Evolutionary conservation across 2,113 vertebrate species (phyloP), one percentile per base, ranked within the genome.

Genomic region (Beaufortia kweichowensis): DNA sequence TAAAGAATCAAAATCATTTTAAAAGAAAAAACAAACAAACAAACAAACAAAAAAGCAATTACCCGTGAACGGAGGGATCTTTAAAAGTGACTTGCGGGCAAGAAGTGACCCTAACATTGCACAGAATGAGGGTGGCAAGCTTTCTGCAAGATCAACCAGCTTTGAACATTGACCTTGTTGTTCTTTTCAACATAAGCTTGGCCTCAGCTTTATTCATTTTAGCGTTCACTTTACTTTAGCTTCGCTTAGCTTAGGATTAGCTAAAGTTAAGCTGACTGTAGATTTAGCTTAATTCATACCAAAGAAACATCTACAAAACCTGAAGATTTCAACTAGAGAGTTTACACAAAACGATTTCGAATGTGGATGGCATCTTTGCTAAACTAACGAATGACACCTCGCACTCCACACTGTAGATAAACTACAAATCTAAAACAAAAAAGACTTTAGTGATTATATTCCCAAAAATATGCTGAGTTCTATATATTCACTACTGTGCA

Each of bases 371-470:
- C 76, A 63, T 60, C 61, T 35, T 75, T 28, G 55, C 64, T 79
- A 53, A 57, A 60, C 56, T 70, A 50, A 50, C 65, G 46, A 31
- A 61, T 43, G 19, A 53, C n/a, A 35, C 56, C 39, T 56, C 55
- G n/a, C 39, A 57, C 75, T 78, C 66, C 43, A 56, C 81, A 74
- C 71, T 70, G 76, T 68, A 75, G 81, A 87, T 77, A 75, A 82
- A 84, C 74, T 79, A 84, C 65, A 86, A 82, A 76, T 11, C 76
- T 48, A 84, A 84, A 84, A 88, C 64, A 60, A 81, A 80, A 90
- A 89, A 88, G 88, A 85, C 84, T 87, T 89, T 93, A 93, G 92
- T 93, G 92, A 93, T 93, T 92, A 91, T 90, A 92, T 85, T 91
- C 91, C 92, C 85, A 84, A 90, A 89, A 89, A 88, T 87, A 90